Evolutionary conservation across 2,888 invertebrate genomes (phyloP).

Genomic region (Hydroisotoma schaefferi): DNA sequence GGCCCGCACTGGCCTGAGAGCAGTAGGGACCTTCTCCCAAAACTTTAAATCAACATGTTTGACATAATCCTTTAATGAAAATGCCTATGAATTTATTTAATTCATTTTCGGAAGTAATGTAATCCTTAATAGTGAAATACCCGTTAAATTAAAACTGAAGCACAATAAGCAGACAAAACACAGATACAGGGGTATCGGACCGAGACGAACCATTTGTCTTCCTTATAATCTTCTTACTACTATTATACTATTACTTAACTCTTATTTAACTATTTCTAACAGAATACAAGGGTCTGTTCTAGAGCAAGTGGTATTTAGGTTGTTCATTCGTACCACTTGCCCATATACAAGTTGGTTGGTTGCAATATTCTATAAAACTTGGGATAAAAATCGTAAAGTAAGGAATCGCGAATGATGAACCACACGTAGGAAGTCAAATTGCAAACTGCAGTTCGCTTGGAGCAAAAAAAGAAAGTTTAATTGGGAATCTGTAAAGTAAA

Average conservation of each 20-base stretch:
- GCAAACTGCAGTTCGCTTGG: conserved; percentile 16
- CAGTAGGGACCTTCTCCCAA: conserved; percentile 32
- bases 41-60: no score
- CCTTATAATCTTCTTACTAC: conserved; percentile 23
- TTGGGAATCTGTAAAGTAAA: conserved; percentile 14
- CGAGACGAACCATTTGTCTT: conserved; percentile 40
- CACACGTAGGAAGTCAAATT: conserved; percentile 30
- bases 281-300: neutral
- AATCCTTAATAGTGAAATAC: conserved; percentile 7
- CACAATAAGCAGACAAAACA: conserved; percentile 26
- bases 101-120: neutral
- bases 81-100: no score
- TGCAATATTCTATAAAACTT: neutral
- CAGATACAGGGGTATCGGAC: conserved; percentile 30
- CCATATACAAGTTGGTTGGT: neutral
- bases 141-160: conserved; percentile 23
- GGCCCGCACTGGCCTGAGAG: conserved; percentile 34
- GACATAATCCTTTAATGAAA: no score
- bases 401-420: conserved; percentile 8
- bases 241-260: no score
- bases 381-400: neutral
- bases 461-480: conserved; percentile 37
- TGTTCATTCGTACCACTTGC: no score
- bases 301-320: no score
- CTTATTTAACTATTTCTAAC: neutral